Evolutionary conservation across 37 sponge, comb jelly and placozoan species (phyloP), one percentile per base, ranked within the genome.

Genomic region (Eunapius fragilis): DNA sequence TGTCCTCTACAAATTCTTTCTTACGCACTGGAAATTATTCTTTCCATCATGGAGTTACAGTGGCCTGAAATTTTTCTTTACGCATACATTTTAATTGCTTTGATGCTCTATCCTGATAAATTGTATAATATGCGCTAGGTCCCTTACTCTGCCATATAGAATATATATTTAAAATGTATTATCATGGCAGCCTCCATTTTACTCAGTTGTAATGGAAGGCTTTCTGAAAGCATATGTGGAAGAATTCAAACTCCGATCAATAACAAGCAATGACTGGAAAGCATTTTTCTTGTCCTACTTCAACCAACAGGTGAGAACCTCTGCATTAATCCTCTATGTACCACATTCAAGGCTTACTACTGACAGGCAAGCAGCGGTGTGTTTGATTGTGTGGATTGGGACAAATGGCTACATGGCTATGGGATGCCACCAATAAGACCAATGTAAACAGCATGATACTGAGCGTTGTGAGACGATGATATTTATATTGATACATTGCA

Each of bases 361-460:
- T 26, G 3, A 31, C 45, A 91, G 91, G 87, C 47, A 13, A 26
- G 47, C 67, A 67, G 87, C 5, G 93, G 89, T 17, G 69, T 90
- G 67, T 87, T 95, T 75, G 81, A 67, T 37, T 76, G 22, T 27
- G 91, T 97, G 2, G 95, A 97, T n/a, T 97, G 98, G 98, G 93
- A 95, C 24, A 87, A 73, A 79, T 97, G 98, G 98, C 76, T 97
- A 19, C 82, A 85, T 68, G 70, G 74, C 41, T 92, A 93, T 67
- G 98, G 98, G n/a, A 90, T 97, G 90, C 98, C 98, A 36, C 89
- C 91, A 2, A 74, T 71, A 77, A 83, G 45, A n/a, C 92, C 92
- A 74, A 27, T 76, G 91, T 91, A 38, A 83, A 80, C 48, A 38
- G 50, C 31, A 79, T 12, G 26, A 48, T 19, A 58, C 71, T 68